Base-by-base conservation (phyloP, 2,797 vertebrate genomes). In the Lutjanus argentimaculatus region DNA sequence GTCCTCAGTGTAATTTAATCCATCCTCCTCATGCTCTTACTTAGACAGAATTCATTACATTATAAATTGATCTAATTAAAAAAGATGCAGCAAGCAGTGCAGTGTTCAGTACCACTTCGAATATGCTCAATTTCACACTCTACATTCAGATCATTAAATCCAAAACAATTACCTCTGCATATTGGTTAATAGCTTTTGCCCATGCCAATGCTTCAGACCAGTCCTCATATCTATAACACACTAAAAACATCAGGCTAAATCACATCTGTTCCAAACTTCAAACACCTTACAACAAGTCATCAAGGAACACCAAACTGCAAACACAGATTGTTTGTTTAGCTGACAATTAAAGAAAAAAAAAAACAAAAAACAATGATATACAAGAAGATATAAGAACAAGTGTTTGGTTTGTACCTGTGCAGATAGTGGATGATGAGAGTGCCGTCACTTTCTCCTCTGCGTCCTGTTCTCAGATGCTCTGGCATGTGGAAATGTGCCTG, bases 381-480 rank as follows among this genome's bases (percentile, higher is more conserved):
- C 2, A 0, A 68, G 45, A 21, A 62, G 25, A 77, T 25, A 45
- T 71, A 76, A 85, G 22, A 70, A 73, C n/a, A 87, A 70, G 19
- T 63, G 58, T 52, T 65, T 67, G 72, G 19, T 84, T 79, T 83
- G 63, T 95, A 96, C 95, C 95, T 95, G 90, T 79, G 71, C 45
- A 70, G 92, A 89, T 58, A 78, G 51, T 21, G 71, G 81, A 83
- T 70, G 81, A 83, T 70, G 80, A 76, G 79, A 70, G 73, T 59
- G 62, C 59, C 1, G 86, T 84, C 81, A 81, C 87, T 49, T 88
- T 79, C 87, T 83, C 85, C 59, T 81, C 80, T 83, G 76, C 69
- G 77, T 81, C 73, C 80, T 74, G 75, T 56, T 77, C 70, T 80
- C 45, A 17, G 93, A 92, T 87, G 91, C 88, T 92, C 77, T 82